These are phyloP conservation scores for Alauda arvensis DNA, from an alignment of 2,797 vertebrate species.

Conservation along the genomic window DNA sequence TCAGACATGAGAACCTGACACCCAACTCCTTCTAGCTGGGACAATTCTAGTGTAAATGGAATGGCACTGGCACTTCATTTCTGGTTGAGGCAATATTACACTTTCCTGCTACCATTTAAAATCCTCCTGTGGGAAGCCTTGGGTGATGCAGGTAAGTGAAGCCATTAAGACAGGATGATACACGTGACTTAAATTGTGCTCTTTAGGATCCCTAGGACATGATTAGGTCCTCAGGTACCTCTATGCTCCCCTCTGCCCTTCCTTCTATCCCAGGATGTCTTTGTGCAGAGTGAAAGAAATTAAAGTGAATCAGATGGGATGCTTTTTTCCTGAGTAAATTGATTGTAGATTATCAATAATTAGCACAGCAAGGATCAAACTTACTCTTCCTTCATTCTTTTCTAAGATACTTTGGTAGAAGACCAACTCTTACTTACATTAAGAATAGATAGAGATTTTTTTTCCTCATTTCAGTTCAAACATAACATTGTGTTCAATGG, in stretches of 20 bases:
- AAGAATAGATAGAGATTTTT: background rate
- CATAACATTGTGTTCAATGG: slow-evolving; percentile 9
- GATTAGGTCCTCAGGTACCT: background rate
- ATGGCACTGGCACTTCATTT: background rate
- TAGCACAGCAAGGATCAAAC: background rate
- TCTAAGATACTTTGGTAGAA: background rate
- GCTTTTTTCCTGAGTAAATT: background rate
- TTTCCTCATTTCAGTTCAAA: slow-evolving; percentile 5
- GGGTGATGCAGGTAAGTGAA: background rate
- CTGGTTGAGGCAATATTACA: background rate
- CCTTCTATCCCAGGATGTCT: background rate
- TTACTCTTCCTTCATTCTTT: background rate
- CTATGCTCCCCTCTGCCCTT: background rate
- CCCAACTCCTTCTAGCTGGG: background rate
- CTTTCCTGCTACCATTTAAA: background rate
- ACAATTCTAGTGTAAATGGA: background rate
- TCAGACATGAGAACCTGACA: background rate
- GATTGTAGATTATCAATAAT: background rate
- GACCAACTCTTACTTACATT: background rate
- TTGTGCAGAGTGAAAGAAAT: background rate
- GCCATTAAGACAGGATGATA: background rate
- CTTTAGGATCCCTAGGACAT: background rate
- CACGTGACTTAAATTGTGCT: background rate
- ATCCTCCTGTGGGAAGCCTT: background rate
- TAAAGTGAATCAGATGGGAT: background rate